Percentiles rank a stretch among this genome's conserved stretches.
phyloP scores from a whole-genome alignment of 2,888 invertebrate genomes.

The Drosophila pseudotakahashii region DNA sequence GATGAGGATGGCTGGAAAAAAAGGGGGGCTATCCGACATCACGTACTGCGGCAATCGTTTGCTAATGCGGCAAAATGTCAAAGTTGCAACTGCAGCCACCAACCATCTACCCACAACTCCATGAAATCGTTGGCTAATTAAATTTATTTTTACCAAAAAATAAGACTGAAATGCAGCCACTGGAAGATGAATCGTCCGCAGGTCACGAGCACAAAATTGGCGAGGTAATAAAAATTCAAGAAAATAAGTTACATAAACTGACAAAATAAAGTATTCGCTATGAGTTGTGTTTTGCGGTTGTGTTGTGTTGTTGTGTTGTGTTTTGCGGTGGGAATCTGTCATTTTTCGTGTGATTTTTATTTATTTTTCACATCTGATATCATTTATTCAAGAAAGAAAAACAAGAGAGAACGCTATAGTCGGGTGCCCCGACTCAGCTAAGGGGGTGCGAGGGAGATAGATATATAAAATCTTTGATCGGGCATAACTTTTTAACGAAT shows the following conservation, averaged over 20 bases:
- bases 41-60: conserved; percentile 55
- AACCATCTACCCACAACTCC: conserved; percentile 2
- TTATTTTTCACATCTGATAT: conserved; percentile 18
- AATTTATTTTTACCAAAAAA: conserved; percentile 46
- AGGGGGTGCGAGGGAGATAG: too few species aligned
- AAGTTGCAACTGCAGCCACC: conserved; percentile 55
- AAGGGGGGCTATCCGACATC: conserved; percentile 35
- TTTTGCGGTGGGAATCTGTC: conserved; percentile 8
- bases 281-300: conserved; percentile 9
- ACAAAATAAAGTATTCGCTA: background rate
- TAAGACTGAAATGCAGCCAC: conserved; percentile 15
- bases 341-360: conserved; percentile 11
- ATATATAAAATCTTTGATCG: too few species aligned
- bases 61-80: conserved; percentile 63
- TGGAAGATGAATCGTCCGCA: conserved; percentile 57
- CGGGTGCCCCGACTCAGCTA: too few species aligned
- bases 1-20: background rate
- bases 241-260: conserved; percentile 48
- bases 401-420: too few species aligned
- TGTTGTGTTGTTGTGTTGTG: too few species aligned
- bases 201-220: conserved; percentile 58
- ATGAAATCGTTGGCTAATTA: conserved; percentile 64
- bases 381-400: conserved; percentile 9
- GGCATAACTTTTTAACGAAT: too few species aligned
- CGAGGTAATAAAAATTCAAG: conserved; percentile 24